Percentiles rank a stretch among this genome's conserved stretches.
These are phyloP conservation scores for Burhinus oedicnemus DNA, from an alignment of 2,113 vertebrate genomes.

Conservation along the genomic window DNA sequence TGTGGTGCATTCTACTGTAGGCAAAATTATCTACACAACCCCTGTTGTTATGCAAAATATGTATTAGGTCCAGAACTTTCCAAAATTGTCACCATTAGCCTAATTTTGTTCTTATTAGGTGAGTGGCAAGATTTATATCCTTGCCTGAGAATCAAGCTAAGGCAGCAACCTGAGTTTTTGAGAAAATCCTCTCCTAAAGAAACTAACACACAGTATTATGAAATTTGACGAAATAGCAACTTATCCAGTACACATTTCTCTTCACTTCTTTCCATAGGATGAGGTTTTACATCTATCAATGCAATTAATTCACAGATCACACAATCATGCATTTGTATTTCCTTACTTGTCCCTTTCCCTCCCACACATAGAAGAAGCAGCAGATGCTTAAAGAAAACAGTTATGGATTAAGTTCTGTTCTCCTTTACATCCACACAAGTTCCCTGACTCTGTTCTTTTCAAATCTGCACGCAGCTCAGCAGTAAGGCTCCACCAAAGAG, in stretches of 20 bases:
- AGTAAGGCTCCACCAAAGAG: background rate
- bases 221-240: background rate
- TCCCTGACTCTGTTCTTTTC: background rate
- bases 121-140: background rate
- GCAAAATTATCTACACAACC: background rate
- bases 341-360: background rate
- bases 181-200: background rate
- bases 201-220: accelerated
- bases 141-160: background rate
- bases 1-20: background rate
- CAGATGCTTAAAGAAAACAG: background rate
- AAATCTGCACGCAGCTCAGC: background rate
- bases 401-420: background rate
- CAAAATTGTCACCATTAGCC: background rate
- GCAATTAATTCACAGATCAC: background rate
- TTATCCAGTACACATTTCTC: background rate
- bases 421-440: background rate
- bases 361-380: background rate
- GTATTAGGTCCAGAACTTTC: background rate
- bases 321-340: background rate
- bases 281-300: background rate
- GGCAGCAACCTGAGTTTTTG: background rate
- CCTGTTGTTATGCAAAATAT: background rate
- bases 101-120: background rate
- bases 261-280: background rate